Evolutionary conservation across 2,797 vertebrate genomes (phyloP), one percentile per base, ranked within the genome.

Genomic region (Spatula versicolor): DNA sequence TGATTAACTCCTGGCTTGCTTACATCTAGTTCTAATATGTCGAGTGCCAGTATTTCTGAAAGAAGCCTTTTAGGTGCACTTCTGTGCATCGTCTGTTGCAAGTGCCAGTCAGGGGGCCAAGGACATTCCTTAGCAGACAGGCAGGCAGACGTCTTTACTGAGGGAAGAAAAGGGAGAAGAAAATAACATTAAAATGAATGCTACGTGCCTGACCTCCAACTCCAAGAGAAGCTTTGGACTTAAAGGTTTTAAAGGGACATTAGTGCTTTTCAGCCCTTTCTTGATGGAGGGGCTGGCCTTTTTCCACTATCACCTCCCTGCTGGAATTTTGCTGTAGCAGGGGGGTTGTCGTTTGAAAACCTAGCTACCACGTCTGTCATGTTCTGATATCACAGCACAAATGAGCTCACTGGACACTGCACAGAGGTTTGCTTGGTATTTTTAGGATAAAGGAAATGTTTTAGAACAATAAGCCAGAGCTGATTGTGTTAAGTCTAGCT

Each of bases 1-100:
- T 80, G 77, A 88, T 91, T 92, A 82, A 72, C 50, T 91, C 80
- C 77, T 59, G 30, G 17, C 71, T 93, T 92, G 75, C 84, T 77
- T 77, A 37, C 6, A 15, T 66, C 28, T 25, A 16, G 58, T 69
- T 88, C 88, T 92, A 81, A 55, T 87, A 78, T 77, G 85, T 83
- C 88, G 71, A 64, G 95, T 96, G 86, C 73, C 81, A 78, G 9
- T 69, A 21, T 66, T 58, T 88, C 55, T 21, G 6, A 58, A 54
- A 76, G 69, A 63, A 76, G 37, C 58, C 72, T 80, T 91, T 85
- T 41, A 88, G 83, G 88, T 76, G 60, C 90, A 60, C 43, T 76
- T 63, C 45, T 48, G 28, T 16, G 41, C 21, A 8, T 86, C 48
- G 11, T 22, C 64, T 94, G 81, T 59, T 45, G 56, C 16, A 12